A percentile compares a stretch with the other conserved stretches of the same genome.
phyloP scores from a whole-genome alignment of 30 jellyfish, hydroid and myxozoan genomes.

The Nemopilema nomurai region DNA sequence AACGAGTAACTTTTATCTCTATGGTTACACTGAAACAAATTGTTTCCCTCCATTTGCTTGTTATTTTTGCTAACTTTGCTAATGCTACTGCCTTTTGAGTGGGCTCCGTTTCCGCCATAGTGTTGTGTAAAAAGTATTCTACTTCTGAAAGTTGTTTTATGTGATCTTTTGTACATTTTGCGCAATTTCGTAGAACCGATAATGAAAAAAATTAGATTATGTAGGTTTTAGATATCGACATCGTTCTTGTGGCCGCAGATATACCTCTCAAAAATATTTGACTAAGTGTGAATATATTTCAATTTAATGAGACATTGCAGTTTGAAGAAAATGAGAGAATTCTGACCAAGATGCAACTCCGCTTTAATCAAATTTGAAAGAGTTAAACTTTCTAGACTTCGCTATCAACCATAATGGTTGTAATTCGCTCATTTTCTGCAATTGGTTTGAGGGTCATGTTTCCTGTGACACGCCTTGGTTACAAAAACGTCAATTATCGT shows the following conservation, averaged over 20 bases:
- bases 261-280: no score
- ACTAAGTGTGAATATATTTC: no score
- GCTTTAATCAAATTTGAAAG: neutral
- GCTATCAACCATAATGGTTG: neutral
- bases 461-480: neutral
- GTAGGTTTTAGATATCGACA: neutral
- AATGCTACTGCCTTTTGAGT: neutral
- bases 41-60: no score
- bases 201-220: neutral
- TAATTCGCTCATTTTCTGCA: neutral
- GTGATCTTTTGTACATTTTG: neutral
- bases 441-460: neutral
- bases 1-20: no score
- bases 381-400: neutral
- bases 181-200: neutral
- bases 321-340: neutral
- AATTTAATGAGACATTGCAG: no score
- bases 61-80: neutral
- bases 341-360: no score
- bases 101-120: no score
- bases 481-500: neutral
- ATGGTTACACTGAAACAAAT: no score
- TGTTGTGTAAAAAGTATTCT: neutral
- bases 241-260: no score
- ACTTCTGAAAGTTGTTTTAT: neutral